Percentiles rank a stretch among this genome's conserved stretches.
These are phyloP conservation scores for Tylochromis polylepis DNA, from an alignment of 2,113 vertebrate species.

Conservation along the genomic window DNA sequence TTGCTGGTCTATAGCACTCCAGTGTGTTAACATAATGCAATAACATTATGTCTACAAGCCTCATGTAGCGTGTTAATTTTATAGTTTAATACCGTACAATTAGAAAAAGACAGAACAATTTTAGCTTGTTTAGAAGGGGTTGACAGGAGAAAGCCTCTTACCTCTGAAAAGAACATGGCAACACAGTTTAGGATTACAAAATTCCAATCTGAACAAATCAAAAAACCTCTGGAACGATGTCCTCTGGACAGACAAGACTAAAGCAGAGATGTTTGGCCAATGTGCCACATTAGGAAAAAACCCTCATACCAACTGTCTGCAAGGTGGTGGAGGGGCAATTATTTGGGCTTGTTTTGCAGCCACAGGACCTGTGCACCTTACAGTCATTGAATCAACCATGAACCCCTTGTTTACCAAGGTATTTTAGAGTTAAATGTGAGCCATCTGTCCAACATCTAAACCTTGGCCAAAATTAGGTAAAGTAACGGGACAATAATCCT, in stretches of 20 bases:
- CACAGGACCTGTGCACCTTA: not conserved
- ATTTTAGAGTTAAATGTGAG: not conserved
- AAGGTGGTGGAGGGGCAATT: fast-evolving
- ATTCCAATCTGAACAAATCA: not conserved
- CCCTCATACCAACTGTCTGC: not conserved
- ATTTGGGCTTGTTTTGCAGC: not conserved
- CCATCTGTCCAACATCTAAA: fast-evolving
- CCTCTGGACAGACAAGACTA: not conserved
- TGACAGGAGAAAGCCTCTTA: fast-evolving
- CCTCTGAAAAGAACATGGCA: not conserved
- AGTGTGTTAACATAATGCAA: not conserved
- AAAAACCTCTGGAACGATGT: not conserved
- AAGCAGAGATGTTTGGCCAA: not conserved
- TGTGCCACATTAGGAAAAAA: not conserved
- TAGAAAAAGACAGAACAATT: not conserved
- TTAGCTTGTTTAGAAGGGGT: not conserved
- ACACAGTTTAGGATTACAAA: fast-evolving
- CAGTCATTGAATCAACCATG: not conserved
- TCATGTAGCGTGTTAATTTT: fast-evolving
- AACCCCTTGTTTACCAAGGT: fast-evolving
- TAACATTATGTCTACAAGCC: not conserved
- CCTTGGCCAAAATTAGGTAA: not conserved
- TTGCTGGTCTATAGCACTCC: not conserved
- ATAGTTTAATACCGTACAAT: not conserved
- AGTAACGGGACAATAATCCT: fast-evolving